Base-by-base conservation (phyloP, 2,888 invertebrate genomes). In the Xylocampa areola region DNA sequence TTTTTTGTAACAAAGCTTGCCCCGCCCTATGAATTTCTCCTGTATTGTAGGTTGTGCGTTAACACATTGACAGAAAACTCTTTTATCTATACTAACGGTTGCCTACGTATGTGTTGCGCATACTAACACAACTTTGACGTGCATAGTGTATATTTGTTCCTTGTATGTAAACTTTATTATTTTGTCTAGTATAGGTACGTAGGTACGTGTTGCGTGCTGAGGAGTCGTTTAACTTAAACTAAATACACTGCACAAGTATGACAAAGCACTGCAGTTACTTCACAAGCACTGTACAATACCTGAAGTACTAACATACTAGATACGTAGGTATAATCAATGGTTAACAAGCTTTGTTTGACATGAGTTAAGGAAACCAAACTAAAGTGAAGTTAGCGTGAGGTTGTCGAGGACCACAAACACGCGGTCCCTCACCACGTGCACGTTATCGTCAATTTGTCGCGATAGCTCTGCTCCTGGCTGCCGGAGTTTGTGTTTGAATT, bases 251-350 rank as follows among this genome's bases (percentile, higher is more conserved):
- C 25, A 11, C 25, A 13, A 21, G 37, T 13, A 5, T 13, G 25
- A n/a, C n/a, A n/a, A 17, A 23, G 43, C 10, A n/a, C 63, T 39
- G 13, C 16, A 36, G 17, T 16, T 36, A 29, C 10, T 35, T 11
- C 8, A 10, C 10, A 6, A 39, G 17, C 27, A n/a, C 21, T 27
- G 0, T 1, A 10, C 3, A 0, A 23, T 17, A 10, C 13, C 16
- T 10, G 21, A 21, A 5, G 21, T 21, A n/a, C n/a, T n/a, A n/a
- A n/a, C n/a, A n/a, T n/a, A n/a, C n/a, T n/a, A n/a, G n/a, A n/a
- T n/a, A n/a, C n/a, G n/a, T n/a, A n/a, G n/a, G n/a, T n/a, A n/a
- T n/a, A n/a, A n/a, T n/a, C n/a, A n/a, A n/a, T n/a, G n/a, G n/a
- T n/a, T n/a, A n/a, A n/a, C n/a, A n/a, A n/a, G 33, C 16, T 13